Base-by-base conservation (phyloP, 2,113 vertebrate species). In the Eidolon helvum region DNA sequence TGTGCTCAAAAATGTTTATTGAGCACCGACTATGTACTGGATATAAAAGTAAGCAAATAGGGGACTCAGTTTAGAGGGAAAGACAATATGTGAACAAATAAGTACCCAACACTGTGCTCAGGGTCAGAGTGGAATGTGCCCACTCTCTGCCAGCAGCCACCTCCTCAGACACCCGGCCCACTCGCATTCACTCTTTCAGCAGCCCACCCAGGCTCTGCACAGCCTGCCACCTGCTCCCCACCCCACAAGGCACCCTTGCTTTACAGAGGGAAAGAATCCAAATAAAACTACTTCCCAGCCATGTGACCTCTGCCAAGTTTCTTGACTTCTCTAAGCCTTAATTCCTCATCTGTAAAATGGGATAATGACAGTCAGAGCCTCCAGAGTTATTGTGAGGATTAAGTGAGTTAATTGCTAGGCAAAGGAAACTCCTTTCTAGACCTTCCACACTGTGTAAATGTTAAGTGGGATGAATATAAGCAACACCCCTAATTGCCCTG, bases 11-110 rank as follows among this genome's bases (percentile, higher is more conserved):
- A 92, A 69, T 9, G 38, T 35, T 48, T 35, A 61, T 6, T 40
- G 53, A 19, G 63, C 7, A n/a, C 75, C 69, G 57, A 55, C 84
- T 87, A 48, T 35, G 50, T 83, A 14, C 48, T 59, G 24, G 57
- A 75, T 9, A 87, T 30, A 87, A 43, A 95, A 55, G 71, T n/a
- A 91, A 94, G 50, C 92, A 87, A 88, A 80, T 3, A 63, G 48
- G n/a, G 61, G 75, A 63, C 45, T 84, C 12, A 3, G 28, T 50
- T 69, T 38, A 30, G 57, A 83, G 57, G 43, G 35, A 77, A 30
- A 83, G n/a, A 74, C 1, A 4, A 28, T 14, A 28, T 0, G 18
- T 2, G 71, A 83, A 50, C 12, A 35, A 33, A 50, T 2, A 48
- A 72, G 14, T 5, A 28, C 71, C 45, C 22, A 50, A 2, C 11